phyloP scores from a whole-genome alignment of 2,113 vertebrate species.

The Manacus vitellinus region DNA sequence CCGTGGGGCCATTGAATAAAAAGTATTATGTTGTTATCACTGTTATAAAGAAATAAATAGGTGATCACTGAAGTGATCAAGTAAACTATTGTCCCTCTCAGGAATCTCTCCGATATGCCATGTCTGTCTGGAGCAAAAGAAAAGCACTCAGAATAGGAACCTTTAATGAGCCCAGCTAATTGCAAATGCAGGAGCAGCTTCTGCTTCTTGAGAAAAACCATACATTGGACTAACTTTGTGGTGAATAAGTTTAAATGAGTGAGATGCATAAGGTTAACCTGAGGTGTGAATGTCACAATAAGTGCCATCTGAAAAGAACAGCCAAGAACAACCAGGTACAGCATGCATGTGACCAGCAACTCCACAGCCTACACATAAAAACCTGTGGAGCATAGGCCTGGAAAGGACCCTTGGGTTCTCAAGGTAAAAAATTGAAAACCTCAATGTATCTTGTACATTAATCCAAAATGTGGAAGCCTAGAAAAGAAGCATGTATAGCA shows the following conservation, averaged over 20 bases:
- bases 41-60: conserved; percentile 4
- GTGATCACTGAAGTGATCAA: conserved; percentile 5
- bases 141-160: not conserved
- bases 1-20: not conserved
- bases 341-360: not conserved
- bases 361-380: not conserved
- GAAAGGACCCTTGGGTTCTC: not conserved
- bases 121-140: not conserved
- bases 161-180: not conserved
- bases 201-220: not conserved
- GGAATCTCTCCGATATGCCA: not conserved
- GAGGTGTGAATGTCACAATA: not conserved
- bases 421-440: not conserved
- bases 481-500: not conserved
- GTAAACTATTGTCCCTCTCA: not conserved
- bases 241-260: not conserved
- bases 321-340: not conserved
- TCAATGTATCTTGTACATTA: not conserved
- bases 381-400: not conserved
- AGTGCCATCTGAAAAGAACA: not conserved
- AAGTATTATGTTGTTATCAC: not conserved
- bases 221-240: not conserved
- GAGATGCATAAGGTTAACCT: not conserved
- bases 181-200: not conserved
- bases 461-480: not conserved